Conservation (phyloP, 2,888 invertebrate genomes). For the Tetrapedia diversipes region DNA sequence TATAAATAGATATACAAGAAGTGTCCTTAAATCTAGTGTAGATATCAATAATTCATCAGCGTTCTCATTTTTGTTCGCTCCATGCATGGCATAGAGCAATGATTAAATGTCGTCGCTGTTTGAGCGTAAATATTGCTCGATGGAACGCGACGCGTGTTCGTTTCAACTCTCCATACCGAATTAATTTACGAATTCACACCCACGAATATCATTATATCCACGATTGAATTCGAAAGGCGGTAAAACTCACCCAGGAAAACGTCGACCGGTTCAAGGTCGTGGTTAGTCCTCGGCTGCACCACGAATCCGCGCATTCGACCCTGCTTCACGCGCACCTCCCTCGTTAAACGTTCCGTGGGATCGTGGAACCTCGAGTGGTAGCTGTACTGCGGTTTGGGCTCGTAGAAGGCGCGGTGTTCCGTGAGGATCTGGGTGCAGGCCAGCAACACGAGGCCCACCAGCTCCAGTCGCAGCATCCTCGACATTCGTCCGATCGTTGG, state of each 20-base stretch:
- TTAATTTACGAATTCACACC: not conserved
- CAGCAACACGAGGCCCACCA: conserved; percentile 76
- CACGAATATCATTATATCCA: not conserved
- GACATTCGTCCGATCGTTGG: conserved; percentile 60
- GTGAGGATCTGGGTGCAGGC: conserved; percentile 79
- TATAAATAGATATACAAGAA: no score
- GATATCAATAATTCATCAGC: no score
- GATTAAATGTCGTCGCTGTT: not conserved
- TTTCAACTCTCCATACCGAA: not conserved
- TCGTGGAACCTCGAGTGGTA: conserved; percentile 70
- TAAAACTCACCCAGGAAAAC: conserved; percentile 86
- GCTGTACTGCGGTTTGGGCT: conserved; percentile 70
- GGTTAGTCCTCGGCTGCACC: conserved; percentile 86
- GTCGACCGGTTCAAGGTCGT: conserved; percentile 87
- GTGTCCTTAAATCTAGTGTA: no score
- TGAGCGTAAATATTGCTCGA: not conserved
- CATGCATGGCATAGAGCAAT: no score
- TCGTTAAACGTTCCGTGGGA: conserved; percentile 82
- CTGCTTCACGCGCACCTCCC: conserved; percentile 86
- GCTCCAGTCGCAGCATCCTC: conserved; percentile 77
- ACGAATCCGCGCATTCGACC: conserved; percentile 88
- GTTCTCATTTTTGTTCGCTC: no score
- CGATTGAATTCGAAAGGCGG: no score
- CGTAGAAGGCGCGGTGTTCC: conserved; percentile 75
- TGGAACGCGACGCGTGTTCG: not conserved